Conservation (phyloP, 2,797 vertebrate species). For the Sebastes hubbsi region DNA sequence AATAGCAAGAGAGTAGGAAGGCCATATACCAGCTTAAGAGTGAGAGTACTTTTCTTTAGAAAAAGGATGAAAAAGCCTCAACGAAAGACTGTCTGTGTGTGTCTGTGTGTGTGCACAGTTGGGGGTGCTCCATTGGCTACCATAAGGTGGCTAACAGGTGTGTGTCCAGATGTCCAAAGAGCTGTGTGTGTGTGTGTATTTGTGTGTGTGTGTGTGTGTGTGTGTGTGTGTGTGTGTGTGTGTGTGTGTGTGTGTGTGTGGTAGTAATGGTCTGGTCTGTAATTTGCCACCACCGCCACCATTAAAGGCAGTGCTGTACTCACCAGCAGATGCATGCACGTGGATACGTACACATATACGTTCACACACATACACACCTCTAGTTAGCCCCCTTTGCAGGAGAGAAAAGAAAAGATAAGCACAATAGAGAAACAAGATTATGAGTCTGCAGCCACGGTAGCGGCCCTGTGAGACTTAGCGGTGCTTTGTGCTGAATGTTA, state of each 20-base stretch:
- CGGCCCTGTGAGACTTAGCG: not conserved
- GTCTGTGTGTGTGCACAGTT: not conserved
- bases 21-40: slow-evolving; percentile 68
- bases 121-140: slow-evolving; percentile 5
- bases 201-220: slow-evolving; percentile 10
- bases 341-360: not conserved
- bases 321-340: slow-evolving; percentile 22
- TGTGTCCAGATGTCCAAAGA: slow-evolving; percentile 57
- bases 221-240: not conserved
- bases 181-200: not conserved
- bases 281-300: slow-evolving; percentile 61
- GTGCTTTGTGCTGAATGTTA: not conserved
- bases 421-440: not conserved
- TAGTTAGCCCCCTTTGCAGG: not conserved
- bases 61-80: slow-evolving; percentile 68
- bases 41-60: slow-evolving; percentile 71
- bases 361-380: slow-evolving; percentile 8
- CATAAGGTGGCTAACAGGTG: slow-evolving; percentile 59
- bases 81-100: slow-evolving; percentile 1
- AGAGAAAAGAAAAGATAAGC: slow-evolving; percentile 19
- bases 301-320: slow-evolving; percentile 48
- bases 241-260: slow-evolving; percentile 14
- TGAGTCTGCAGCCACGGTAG: not conserved
- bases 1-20: slow-evolving; percentile 74
- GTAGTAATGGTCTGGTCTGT: slow-evolving; percentile 47